Evolutionary conservation across 2,113 vertebrate species (phyloP), one percentile per base, ranked within the genome.

Genomic region (Festucalex cinctus): DNA sequence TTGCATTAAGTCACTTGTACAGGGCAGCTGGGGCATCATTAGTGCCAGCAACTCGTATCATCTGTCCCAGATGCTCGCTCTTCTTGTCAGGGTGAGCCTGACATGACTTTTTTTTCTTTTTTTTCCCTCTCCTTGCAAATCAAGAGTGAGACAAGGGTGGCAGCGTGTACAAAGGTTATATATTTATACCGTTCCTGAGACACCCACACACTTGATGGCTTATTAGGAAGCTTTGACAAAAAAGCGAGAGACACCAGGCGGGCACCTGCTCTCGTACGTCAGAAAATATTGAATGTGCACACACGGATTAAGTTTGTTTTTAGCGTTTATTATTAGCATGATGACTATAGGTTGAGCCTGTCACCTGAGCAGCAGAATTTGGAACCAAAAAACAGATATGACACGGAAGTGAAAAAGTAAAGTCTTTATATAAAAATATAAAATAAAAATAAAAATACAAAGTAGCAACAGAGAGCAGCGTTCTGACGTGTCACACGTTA

Each of bases 1-100:
- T 54, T 56, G 63, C 70, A 44, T 71, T 20, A 20, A 10, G 54
- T 71, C 58, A 41, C 49, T 61, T 74, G 73, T 71, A 7, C 46
- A 66, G 35, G 61, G 68, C 80, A 77, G 79, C 71, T 73, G 66
- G 65, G 69, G 41, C 77, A 76, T 80, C 72, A 76, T 73, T 80
- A 79, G 60, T 70, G 69, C 53, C 7, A 60, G 66, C 66, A 53
- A 35, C 61, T 51, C 12, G 3, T 24, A 26, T 49, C 67, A 5
- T 32, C 6, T 51, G 57, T 10, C 74, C 43, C 67, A 69, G 46
- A 65, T 63, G 70, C 60, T 68, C 63, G 54, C 63, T 58, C 49
- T 16, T 67, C 69, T n/a, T 35, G 65, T 70, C 68, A 62, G 57
- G 9, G 56, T n/a, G 65, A 26, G 63, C 60, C 66, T 49, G 69